Base-by-base conservation (phyloP, 2,797 vertebrate species). In the Pempheris klunzingeri region DNA sequence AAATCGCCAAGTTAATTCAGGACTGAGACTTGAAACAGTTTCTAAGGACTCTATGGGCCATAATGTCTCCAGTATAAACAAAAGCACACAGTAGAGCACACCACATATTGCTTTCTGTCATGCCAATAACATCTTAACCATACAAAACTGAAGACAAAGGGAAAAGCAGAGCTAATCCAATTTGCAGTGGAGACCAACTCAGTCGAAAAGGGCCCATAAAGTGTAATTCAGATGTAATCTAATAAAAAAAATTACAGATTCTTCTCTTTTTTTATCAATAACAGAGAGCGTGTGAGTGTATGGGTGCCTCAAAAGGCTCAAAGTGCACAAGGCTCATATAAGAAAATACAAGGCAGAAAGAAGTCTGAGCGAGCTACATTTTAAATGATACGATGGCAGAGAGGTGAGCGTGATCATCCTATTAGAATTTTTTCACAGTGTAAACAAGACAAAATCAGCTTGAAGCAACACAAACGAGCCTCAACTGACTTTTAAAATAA, bases 31-130 rank as follows among this genome's bases (percentile, higher is more conserved):
- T 50, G 28, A 49, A 54, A 32, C 4, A 0, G 41, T 30, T 78
- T 74, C 70, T 64, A 61, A 69, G 63, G 58, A 26, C 64, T 67
- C 50, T 49, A 12, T 10, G 30, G 52, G 36, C 20, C 44, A 20
- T 30, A 54, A 44, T 60, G 78, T 84, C 69, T 74, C 38, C 71
- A 67, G 55, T 28, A 44, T 55, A 76, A 79, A 85, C 75, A 81
- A 14, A 77, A 52, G 26, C 38, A 70, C 77, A 81, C 58, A 83
- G 73, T 15, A 43, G 64, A 77, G 43, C 32, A 53, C 58, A 46
- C 54, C 36, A 53, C 52, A 84, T 88, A 88, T 87, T 90, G 83
- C 77, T 76, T 75, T 78, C 71, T 84, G 84, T 82, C 84, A 80
- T 26, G 50, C 78, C 79, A 70, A 71, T 75, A 64, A 77, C 82